These are phyloP conservation scores for Chymomyza procnemis DNA, from an alignment of 2,888 invertebrate species.

Conservation along the genomic window DNA sequence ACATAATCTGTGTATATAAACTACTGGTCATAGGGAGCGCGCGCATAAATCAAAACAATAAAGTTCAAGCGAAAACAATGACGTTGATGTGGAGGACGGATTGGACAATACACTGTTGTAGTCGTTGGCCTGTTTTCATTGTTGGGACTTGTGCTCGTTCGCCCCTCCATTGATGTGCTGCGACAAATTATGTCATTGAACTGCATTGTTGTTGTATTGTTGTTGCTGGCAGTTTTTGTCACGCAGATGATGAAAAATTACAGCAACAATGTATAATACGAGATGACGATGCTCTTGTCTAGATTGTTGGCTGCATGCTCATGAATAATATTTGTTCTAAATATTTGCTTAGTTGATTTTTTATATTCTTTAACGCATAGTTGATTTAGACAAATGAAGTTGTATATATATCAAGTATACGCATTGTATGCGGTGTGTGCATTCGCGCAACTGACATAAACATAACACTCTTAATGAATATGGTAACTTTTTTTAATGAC, in stretches of 20 bases:
- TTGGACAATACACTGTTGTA: slow-evolving; percentile 33
- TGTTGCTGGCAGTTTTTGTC: slow-evolving; percentile 17
- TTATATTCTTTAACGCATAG: slow-evolving; percentile 6
- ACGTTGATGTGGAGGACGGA: slow-evolving; percentile 34
- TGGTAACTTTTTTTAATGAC: slow-evolving; percentile 68
- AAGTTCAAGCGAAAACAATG: slow-evolving; percentile 71
- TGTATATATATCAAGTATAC: background rate
- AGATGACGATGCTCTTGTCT: slow-evolving; percentile 32
- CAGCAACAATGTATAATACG: background rate
- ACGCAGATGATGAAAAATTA: slow-evolving; percentile 12
- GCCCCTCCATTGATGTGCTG: slow-evolving; percentile 60
- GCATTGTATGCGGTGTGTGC: background rate
- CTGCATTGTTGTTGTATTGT: slow-evolving; percentile 42
- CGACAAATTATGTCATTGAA: slow-evolving; percentile 73
- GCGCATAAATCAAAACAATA: slow-evolving; percentile 73
- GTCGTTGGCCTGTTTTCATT: slow-evolving; percentile 14
- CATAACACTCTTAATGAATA: slow-evolving; percentile 60
- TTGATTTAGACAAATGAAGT: slow-evolving; percentile 1
- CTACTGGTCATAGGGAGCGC: slow-evolving; percentile 37
- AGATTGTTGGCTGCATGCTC: slow-evolving; percentile 29
- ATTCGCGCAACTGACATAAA: slow-evolving; percentile 16
- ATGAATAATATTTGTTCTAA: slow-evolving; percentile 65
- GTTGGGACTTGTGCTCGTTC: background rate
- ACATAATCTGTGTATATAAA: background rate
- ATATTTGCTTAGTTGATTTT: slow-evolving; percentile 57